Evolutionary conservation across 2,888 invertebrate genomes (phyloP), one percentile per base, ranked within the genome.

Genomic region (Eupelmus urozonus): DNA sequence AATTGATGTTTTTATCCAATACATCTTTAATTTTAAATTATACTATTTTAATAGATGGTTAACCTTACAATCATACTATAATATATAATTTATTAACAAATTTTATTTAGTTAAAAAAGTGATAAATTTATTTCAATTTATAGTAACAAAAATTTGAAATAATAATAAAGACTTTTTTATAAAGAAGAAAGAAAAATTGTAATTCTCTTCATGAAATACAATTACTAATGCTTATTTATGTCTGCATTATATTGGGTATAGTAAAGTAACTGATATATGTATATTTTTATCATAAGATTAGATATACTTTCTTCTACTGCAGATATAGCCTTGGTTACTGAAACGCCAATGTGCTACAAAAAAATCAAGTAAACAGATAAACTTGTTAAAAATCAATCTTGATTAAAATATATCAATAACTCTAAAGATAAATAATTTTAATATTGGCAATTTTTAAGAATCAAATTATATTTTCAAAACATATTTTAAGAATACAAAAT

Each of bases 401-500:
- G 5, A 34, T 34, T 9, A 34, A 34, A 9, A 34, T 3, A 34
- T 34, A 34, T 34, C 5, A 5, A 34, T 34, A 5, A 34, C 9
- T 9, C 3, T 34, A 34, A 34, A 34, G 34, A 34, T 34, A 34
- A 34, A 9, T 34, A 65, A 49, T 51, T 49, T 16, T 29, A 51
- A n/a, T 11, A 42, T 3, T n/a, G 4, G 5, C 7, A 0, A 2
- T 51, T 51, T 51, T 51, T 51, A 65, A 63, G 18, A 65, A 65
- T 49, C 27, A 18, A 27, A 65, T 66, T 79, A 42, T 79, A 79
- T 76, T 76, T 75, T 18, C 51, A 60, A 74, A 73, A 78, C 65
- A 67, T n/a, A 53, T 59, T 69, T 71, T 67, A 60, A 49, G 29
- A 70, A 65, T 80, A 80, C 76, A 79, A 80, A 80, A 73, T n/a